Conservation (phyloP, 2,113 vertebrate genomes). For the Hippolais icterina region DNA sequence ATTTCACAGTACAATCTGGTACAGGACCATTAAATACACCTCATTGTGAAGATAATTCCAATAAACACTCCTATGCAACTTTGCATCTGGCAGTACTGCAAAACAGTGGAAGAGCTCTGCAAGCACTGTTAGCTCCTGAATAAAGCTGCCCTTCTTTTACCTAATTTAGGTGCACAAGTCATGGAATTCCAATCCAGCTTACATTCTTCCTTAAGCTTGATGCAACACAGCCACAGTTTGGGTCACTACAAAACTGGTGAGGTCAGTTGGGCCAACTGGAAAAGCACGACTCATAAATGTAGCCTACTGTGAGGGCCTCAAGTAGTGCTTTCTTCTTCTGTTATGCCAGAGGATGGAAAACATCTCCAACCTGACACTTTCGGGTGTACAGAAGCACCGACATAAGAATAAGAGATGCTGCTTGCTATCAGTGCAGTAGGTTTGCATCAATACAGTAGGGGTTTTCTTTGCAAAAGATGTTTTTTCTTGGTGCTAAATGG, state of each 20-base stretch:
- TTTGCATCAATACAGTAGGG: not conserved
- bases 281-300: not conserved
- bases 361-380: not conserved
- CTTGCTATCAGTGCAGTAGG: not conserved
- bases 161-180: not conserved
- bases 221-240: not conserved
- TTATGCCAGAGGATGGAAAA: not conserved
- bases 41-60: not conserved
- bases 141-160: not conserved
- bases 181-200: not conserved
- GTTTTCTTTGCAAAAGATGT: not conserved
- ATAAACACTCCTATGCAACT: not conserved
- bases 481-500: not conserved
- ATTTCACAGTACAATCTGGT: not conserved
- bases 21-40: not conserved
- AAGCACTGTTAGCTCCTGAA: fast-evolving
- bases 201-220: not conserved
- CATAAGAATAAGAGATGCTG: not conserved
- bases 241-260: not conserved
- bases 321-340: not conserved
- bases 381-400: not conserved
- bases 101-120: not conserved
- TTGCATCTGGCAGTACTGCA: not conserved
- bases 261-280: not conserved
- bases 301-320: not conserved